Percentiles rank a stretch among this genome's conserved stretches.
phyloP scores from a whole-genome alignment of 2,888 invertebrate genomes.

The Agrochola lychnidis region DNA sequence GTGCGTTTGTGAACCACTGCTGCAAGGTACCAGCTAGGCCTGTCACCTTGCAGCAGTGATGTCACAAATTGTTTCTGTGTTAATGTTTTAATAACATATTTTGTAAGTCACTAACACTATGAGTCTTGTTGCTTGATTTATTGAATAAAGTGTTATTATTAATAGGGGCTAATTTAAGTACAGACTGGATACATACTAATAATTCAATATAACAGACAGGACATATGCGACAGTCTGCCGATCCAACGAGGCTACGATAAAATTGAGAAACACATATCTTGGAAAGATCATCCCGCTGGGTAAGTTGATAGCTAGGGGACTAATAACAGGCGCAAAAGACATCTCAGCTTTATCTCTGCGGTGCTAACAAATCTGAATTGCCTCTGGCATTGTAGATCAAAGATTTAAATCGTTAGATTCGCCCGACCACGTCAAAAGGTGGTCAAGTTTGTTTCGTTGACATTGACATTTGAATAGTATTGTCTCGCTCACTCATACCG shows the following conservation, averaged over 20 bases:
- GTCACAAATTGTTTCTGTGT: no score
- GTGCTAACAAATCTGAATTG: no score
- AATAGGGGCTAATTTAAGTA: not conserved
- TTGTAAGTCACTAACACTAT: no score
- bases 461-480: not conserved
- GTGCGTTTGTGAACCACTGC: no score
- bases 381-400: no score
- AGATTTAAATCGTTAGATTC: not conserved
- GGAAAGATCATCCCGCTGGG: conserved; percentile 28
- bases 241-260: conserved; percentile 27
- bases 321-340: not conserved
- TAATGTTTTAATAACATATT: no score
- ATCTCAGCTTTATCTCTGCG: not conserved
- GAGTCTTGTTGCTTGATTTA: no score
- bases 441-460: not conserved
- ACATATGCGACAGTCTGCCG: conserved; percentile 35
- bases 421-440: not conserved
- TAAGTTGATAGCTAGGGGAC: conserved; percentile 7
- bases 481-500: not conserved
- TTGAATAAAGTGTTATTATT: no score
- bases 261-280: conserved; percentile 20
- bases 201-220: conserved; percentile 21
- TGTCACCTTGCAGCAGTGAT: no score
- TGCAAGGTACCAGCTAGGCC: no score
- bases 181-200: conserved; percentile 1